Conservation (phyloP, 2,888 invertebrate genomes). For the Rutpela maculata region DNA sequence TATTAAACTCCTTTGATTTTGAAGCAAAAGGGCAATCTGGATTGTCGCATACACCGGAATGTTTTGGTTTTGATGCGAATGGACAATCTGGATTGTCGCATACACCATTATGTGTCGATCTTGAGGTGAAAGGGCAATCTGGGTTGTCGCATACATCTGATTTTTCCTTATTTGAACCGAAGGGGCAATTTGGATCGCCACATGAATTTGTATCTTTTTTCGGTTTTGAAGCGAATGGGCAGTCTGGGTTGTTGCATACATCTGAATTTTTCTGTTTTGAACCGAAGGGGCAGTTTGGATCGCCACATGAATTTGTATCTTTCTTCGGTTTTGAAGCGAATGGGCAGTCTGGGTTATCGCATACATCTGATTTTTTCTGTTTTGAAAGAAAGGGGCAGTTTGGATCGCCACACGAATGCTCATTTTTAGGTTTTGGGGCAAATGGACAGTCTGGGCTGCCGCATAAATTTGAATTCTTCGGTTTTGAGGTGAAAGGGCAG, state of each 20-base stretch:
- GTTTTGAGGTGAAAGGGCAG: constrained; percentile 53
- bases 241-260: constrained; percentile 4
- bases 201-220: constrained; percentile 44
- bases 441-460: constrained; percentile 52
- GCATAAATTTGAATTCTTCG: constrained; percentile 41
- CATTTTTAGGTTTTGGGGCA: not conserved
- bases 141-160: constrained; percentile 51
- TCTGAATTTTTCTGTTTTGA: not conserved
- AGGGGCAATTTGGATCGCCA: constrained; percentile 60
- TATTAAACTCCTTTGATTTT: constrained; percentile 21
- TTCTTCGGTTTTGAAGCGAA: constrained; percentile 30
- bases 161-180: constrained; percentile 29
- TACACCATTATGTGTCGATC: not conserved
- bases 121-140: constrained; percentile 45
- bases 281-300: not conserved
- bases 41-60: constrained; percentile 46
- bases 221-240: constrained; percentile 27
- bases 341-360: constrained; percentile 50
- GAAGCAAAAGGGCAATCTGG: constrained; percentile 52
- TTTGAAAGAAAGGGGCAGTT: not conserved
- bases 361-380: not conserved
- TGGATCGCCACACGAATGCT: not conserved
- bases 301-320: not conserved
- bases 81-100: constrained; percentile 56
- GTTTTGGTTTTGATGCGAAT: constrained; percentile 37